Evolutionary conservation across 2,797 vertebrate species (phyloP).

Genomic region (Pseudotriccus pelzelni): DNA sequence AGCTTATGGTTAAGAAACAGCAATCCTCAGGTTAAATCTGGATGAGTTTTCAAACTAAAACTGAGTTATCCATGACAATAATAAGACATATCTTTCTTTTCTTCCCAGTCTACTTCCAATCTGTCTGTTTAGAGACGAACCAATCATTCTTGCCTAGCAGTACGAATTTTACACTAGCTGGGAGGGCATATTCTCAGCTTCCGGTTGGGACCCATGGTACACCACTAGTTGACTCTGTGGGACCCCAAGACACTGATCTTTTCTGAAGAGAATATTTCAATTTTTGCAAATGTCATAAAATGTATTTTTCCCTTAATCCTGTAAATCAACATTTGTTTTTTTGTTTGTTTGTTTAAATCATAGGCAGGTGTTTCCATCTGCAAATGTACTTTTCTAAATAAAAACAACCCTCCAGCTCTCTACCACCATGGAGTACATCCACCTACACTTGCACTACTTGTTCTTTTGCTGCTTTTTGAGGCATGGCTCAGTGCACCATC

Average conservation of each 20-base stretch:
- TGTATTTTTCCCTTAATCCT: background rate
- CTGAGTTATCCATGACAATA: background rate
- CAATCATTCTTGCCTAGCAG: background rate
- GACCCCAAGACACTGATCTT: background rate
- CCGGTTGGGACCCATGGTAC: background rate
- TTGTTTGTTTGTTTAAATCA: background rate
- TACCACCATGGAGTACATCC: fast-evolving
- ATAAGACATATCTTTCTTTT: background rate
- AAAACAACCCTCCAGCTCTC: background rate
- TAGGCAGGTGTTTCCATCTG: background rate
- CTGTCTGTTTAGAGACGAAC: background rate
- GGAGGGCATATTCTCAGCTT: background rate
- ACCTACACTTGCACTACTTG: background rate
- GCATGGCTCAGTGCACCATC: background rate
- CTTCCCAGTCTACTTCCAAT: background rate
- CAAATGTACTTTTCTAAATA: background rate
- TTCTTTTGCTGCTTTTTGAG: background rate
- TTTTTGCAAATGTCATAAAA: background rate
- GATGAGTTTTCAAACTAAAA: background rate
- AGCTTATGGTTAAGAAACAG: background rate
- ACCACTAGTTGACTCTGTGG: background rate
- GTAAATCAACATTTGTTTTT: background rate
- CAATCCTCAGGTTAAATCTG: background rate
- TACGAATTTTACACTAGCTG: background rate
- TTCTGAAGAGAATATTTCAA: background rate